Conservation (phyloP, 1,140 invertebrate genomes). For the Hyles euphorbiae region DNA sequence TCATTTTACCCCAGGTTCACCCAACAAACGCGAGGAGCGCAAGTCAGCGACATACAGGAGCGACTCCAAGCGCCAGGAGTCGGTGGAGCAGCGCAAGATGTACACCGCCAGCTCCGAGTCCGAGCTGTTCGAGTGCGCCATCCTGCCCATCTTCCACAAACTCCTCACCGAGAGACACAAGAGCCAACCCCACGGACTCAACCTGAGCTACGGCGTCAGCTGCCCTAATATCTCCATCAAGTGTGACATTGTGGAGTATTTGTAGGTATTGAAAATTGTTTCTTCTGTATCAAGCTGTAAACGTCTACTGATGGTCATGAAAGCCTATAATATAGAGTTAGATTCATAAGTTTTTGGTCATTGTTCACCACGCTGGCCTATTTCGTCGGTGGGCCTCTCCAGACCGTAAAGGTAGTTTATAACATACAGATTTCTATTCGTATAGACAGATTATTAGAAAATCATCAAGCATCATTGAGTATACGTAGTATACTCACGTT, state of each 20-base stretch:
- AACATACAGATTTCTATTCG: too few relatives aligned
- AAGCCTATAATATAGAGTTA: too few relatives aligned
- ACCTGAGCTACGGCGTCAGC: constrained; percentile 87
- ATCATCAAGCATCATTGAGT: too few relatives aligned
- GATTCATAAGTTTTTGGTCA: too few relatives aligned
- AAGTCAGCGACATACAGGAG: constrained; percentile 59
- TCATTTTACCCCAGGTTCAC: constrained; percentile 44
- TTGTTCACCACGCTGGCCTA: too few relatives aligned
- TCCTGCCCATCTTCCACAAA: constrained; percentile 94
- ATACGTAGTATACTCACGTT: too few relatives aligned
- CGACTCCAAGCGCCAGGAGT: constrained; percentile 64
- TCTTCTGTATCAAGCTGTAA: too few relatives aligned
- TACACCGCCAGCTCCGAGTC: constrained; percentile 89
- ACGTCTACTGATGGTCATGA: too few relatives aligned
- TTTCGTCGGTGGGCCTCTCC: too few relatives aligned
- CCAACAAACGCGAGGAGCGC: constrained; percentile 55
- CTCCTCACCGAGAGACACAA: constrained; percentile 88
- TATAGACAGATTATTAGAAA: too few relatives aligned
- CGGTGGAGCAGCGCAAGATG: constrained; percentile 75
- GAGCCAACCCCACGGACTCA: constrained; percentile 77
- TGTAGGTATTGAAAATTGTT: constrained; percentile 76
- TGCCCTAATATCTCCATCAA: constrained; percentile 96
- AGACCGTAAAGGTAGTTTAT: too few relatives aligned
- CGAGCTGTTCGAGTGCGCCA: constrained; percentile 85
- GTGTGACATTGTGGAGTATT: constrained; percentile 96